Evolutionary conservation across 2,888 invertebrate genomes (phyloP), one percentile per base, ranked within the genome.

Genomic region (Catonia carolina): DNA sequence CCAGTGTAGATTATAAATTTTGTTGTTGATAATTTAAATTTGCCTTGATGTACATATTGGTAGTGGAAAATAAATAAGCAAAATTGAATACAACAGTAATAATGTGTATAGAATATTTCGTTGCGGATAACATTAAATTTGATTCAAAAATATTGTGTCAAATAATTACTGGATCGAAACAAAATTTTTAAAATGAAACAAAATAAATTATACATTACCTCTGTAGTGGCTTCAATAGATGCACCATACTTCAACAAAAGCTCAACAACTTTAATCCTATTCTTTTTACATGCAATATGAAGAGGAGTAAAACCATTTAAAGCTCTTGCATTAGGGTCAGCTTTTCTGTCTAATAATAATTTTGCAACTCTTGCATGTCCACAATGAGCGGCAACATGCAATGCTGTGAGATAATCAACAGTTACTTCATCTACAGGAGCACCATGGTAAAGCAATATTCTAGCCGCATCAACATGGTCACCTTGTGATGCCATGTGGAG

Each of bases 361-460:
- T 63, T 64, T 4, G 97, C 96, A 5, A 96, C 95, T 70, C 92
- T 79, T 27, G 95, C 93, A 71, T 94, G 93, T 6, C 93, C 93
- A 68, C 93, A 93, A 68, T 93, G 93, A 0, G 95, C 93, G 12
- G 95, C 94, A 6, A 97, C 96, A 71, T 99, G 98, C 31, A 99
- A 79, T 1, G 97, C 94, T 0, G 97, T 98, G 68, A 98, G 78
- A 73, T 96, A 98, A 75, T 99, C 98, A 39, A 97, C 94, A 0
- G 97, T 98, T 61, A 98, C 95, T 76, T 98, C 98, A 76, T 98
- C 97, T 49, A 98, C 96, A n/a, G 94, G 92, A 1, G 97, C 96
- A 63, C 94, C 90, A 72, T 96, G 91, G 65, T 90, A 83, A 10
- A 98, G 80, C 6, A 98, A 79, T 51, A 94, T 88, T 53, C 93